Percentiles rank a stretch among this genome's conserved stretches.
These are phyloP conservation scores for Sisyra terminalis DNA, from an alignment of 2,888 invertebrate species.

Conservation along the genomic window DNA sequence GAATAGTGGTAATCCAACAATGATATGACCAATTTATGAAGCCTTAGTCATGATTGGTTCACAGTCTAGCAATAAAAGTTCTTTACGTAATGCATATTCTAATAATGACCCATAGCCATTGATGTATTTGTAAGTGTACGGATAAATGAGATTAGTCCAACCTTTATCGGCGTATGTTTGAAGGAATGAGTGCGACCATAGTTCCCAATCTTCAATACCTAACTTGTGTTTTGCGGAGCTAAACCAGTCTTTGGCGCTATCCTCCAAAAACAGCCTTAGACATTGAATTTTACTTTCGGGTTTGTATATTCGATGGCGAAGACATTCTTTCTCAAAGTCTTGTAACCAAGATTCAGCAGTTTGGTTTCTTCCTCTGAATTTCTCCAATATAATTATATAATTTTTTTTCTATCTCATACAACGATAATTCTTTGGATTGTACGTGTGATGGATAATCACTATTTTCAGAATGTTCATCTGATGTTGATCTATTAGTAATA, in stretches of 20 bases:
- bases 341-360: background rate
- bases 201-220: background rate
- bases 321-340: conserved; percentile 1
- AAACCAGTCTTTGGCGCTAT: conserved; percentile 1
- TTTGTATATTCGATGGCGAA: background rate
- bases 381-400: background rate
- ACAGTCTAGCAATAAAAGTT: too few species aligned
- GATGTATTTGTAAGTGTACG: too few species aligned
- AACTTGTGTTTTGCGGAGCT: background rate
- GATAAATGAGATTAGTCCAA: too few species aligned
- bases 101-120: too few species aligned
- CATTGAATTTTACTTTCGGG: background rate
- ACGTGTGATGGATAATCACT: too few species aligned
- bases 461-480: too few species aligned
- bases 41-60: too few species aligned
- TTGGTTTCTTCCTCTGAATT: background rate
- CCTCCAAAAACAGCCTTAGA: background rate
- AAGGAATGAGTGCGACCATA: too few species aligned
- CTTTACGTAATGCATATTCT: too few species aligned
- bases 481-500: background rate
- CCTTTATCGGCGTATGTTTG: too few species aligned
- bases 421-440: background rate
- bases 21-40: too few species aligned
- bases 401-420: background rate
- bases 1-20: too few species aligned